Conservation (phyloP, 2,113 vertebrate genomes). For the Myrmecobius fasciatus region DNA sequence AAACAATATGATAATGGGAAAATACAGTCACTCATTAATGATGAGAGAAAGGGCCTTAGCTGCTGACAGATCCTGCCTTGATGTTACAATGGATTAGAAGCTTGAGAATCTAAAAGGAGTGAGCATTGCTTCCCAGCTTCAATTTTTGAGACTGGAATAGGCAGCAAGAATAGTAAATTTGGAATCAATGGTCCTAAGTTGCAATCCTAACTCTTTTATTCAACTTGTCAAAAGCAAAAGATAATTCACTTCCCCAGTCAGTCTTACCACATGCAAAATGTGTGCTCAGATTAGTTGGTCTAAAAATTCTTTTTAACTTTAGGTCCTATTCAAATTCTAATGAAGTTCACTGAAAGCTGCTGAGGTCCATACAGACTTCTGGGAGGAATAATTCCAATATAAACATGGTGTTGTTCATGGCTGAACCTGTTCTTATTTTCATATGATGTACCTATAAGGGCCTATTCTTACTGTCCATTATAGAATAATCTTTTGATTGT, state of each 20-base stretch:
- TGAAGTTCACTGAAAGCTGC: not conserved
- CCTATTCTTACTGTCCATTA: not conserved
- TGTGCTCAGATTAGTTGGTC: not conserved
- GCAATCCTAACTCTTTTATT: not conserved
- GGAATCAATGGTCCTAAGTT: not conserved
- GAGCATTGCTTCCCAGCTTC: slow-evolving; percentile 65
- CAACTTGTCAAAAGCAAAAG: too few species aligned
- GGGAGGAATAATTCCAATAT: not conserved
- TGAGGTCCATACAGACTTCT: not conserved
- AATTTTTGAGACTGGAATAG: not conserved
- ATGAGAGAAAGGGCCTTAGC: slow-evolving; percentile 2
- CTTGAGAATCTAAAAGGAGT: slow-evolving; percentile 35
- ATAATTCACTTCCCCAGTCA: not conserved
- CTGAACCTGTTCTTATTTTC: not conserved
- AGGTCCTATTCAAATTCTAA: not conserved
- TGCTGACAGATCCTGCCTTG: slow-evolving; percentile 21
- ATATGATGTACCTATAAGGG: not conserved
- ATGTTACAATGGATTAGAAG: slow-evolving; percentile 60
- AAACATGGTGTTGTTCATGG: not conserved
- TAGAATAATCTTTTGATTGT: too few species aligned
- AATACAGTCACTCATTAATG: slow-evolving; percentile 52
- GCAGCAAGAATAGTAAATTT: not conserved
- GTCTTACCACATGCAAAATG: not conserved
- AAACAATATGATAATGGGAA: slow-evolving; percentile 52
- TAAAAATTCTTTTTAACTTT: not conserved